Percentiles rank a stretch among this genome's conserved stretches.
Evolutionary conservation across 1,140 invertebrate species (phyloP).

Genomic region (Euschistus heros): DNA sequence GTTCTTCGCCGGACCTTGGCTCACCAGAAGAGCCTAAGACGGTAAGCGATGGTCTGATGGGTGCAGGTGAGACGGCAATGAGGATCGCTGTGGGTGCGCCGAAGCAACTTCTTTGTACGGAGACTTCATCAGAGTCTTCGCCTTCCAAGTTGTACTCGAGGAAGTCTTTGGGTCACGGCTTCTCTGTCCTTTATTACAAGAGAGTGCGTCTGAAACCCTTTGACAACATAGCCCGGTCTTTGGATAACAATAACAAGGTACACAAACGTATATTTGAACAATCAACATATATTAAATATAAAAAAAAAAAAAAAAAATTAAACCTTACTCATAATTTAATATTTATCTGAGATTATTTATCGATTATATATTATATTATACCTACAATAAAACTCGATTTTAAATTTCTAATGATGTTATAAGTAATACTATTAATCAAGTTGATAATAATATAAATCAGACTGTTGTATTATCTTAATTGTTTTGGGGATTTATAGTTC

Average conservation of each 20-base stretch:
- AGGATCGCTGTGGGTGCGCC: conserved; percentile 5
- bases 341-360: too few relatives aligned
- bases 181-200: conserved; percentile 25
- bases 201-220: conserved; percentile 25
- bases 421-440: too few relatives aligned
- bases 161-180: background rate
- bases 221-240: conserved; percentile 16
- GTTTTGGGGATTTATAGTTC: too few relatives aligned
- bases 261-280: too few relatives aligned
- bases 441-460: too few relatives aligned
- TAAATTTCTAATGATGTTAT: too few relatives aligned
- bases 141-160: background rate
- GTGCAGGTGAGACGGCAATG: background rate
- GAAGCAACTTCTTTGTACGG: background rate
- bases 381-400: too few relatives aligned
- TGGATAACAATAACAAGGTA: conserved; percentile 25
- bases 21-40: conserved; percentile 23
- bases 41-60: background rate
- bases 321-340: too few relatives aligned
- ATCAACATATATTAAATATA: too few relatives aligned
- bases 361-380: too few relatives aligned
- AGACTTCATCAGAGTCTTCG: background rate
- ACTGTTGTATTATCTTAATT: too few relatives aligned
- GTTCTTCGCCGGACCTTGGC: conserved; percentile 19
- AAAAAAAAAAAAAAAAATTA: too few relatives aligned